Base-by-base conservation (phyloP, 2,888 invertebrate genomes). In the Abrostola tripartita region DNA sequence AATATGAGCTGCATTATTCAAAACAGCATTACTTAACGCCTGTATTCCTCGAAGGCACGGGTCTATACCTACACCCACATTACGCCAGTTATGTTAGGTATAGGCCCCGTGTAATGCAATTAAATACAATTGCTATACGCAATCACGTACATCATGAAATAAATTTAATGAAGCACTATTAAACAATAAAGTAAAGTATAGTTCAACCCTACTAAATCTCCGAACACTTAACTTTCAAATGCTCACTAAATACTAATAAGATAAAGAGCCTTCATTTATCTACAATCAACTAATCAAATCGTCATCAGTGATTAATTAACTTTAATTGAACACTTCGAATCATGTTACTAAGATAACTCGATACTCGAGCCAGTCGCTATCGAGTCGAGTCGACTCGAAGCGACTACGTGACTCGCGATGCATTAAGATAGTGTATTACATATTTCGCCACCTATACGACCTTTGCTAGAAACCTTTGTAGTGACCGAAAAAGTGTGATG, bases 401-500 rank as follows among this genome's bases (percentile, higher is more conserved):
- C 76, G 67, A 79, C 81, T 83, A 88, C 90, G 88, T 90, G 90
- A 90, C 87, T 88, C 58, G 71, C 77, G 88, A 90, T 89, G 86
- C 89, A 89, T 90, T 90, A 86, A 90, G 90, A 90, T 90, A 90
- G 79, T 79, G 76, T 81, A 85, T 86, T 87, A 88, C 87, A 89
- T 90, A 89, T 90, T 90, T 90, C 86, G 85, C 86, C 89, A 89
- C 87, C 86, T 88, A 82, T 86, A 82, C 81, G 82, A 82, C 77
- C 80, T 80, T 80, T 74, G 52, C 55, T 53, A 70, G 63, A 61
- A 73, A 73, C 69, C 62, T 74, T 68, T 67, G 37, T 53, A 71
- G 67, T 61, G 58, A 70, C 69, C 65, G 41, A 74, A 71, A 62
- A 65, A 57, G 41, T 62, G 6, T 44, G 74, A 76, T 74, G 50